A percentile compares a stretch with the other conserved stretches of the same genome.
Conservation (phyloP, 2,797 vertebrate species). For the Helicolenus hilgendorfi region DNA sequence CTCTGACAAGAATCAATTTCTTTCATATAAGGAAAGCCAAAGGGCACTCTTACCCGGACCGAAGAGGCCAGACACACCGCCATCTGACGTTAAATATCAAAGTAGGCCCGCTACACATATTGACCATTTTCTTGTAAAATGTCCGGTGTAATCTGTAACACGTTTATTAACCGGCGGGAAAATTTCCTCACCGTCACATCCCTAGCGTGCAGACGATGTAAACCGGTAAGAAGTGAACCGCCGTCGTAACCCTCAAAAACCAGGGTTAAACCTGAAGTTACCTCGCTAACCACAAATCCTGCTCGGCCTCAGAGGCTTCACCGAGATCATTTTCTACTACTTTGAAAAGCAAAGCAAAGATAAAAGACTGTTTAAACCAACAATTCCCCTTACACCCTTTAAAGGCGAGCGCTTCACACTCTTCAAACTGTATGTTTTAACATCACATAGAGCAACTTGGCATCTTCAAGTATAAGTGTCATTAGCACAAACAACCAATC, state of each 20-base stretch:
- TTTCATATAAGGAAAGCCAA: neutral
- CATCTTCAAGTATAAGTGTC: neutral
- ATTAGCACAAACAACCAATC: slow-evolving; percentile 10
- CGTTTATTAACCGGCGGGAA: too few species aligned
- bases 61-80: neutral
- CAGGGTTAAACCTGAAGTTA: neutral
- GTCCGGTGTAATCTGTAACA: too few species aligned
- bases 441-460: neutral
- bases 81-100: neutral
- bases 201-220: too few species aligned
- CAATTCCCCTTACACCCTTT: neutral
- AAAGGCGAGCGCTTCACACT: neutral
- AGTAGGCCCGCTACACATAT: too few species aligned
- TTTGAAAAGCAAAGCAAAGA: neutral
- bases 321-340: neutral
- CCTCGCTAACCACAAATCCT: neutral
- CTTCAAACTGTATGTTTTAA: neutral
- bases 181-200: too few species aligned
- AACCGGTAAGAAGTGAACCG: too few species aligned
- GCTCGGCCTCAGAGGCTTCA: neutral
- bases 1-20: neutral
- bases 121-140: too few species aligned
- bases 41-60: neutral
- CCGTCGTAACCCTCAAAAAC: neutral
- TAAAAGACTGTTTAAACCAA: slow-evolving; percentile 6